Conservation (phyloP, 2,888 invertebrate genomes). For the Cosmia trapezina region DNA sequence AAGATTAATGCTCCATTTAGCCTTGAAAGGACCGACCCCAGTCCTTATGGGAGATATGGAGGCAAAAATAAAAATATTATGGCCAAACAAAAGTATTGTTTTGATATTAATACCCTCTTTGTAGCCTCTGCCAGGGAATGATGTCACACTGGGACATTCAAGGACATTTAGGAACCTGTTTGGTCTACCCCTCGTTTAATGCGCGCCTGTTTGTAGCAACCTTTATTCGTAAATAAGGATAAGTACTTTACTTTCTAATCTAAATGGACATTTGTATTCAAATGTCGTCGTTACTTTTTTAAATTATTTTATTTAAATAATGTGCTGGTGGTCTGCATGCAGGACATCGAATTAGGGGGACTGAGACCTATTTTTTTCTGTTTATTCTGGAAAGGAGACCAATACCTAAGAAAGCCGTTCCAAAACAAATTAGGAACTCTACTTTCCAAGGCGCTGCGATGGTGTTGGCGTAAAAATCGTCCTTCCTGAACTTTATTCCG, state of each 20-base stretch:
- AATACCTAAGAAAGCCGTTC: no score
- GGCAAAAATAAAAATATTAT: conserved; percentile 34
- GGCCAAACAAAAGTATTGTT: conserved; percentile 25
- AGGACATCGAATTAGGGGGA: background rate
- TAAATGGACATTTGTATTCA: conserved; percentile 32
- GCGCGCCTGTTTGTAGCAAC: no score
- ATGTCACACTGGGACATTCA: conserved; percentile 40
- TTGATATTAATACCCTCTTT: conserved; percentile 25
- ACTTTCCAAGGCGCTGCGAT: no score
- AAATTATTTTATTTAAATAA: conserved; percentile 13
- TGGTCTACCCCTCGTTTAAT: conserved; percentile 23
- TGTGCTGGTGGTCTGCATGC: background rate
- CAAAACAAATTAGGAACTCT: no score
- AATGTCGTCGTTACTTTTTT: conserved; percentile 20
- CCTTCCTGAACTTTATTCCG: no score
- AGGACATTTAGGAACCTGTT: conserved; percentile 30
- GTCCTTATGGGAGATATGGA: conserved; percentile 15
- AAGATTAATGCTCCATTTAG: conserved; percentile 29
- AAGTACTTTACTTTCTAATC: conserved; percentile 40
- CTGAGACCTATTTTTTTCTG: no score
- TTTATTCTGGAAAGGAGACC: no score
- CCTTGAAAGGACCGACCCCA: conserved; percentile 22
- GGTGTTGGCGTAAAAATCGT: no score
- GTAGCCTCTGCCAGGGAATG: conserved; percentile 28
- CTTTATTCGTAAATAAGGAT: conserved; percentile 16